These are phyloP conservation scores for Argya squamiceps DNA, from an alignment of 2,797 vertebrate genomes.

Conservation along the genomic window DNA sequence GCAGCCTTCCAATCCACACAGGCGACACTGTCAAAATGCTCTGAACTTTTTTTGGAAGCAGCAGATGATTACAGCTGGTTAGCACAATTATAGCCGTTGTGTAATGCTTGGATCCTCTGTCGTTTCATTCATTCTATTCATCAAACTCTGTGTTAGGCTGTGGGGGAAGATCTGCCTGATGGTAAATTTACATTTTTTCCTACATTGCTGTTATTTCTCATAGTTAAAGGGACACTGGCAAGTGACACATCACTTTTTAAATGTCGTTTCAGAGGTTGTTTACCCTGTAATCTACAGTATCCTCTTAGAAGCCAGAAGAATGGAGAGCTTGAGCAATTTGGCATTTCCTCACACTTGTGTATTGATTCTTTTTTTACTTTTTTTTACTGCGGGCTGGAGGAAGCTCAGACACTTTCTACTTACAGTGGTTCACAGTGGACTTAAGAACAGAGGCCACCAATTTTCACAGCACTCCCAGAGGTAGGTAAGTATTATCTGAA, in stretches of 20 bases:
- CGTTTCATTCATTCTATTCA: conserved; percentile 71
- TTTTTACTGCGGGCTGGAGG: not conserved
- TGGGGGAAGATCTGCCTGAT: conserved; percentile 18
- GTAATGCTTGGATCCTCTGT: conserved; percentile 63
- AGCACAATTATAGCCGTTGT: conserved; percentile 67
- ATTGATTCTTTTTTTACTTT: not conserved
- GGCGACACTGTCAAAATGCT: conserved; percentile 53
- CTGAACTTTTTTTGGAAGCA: conserved; percentile 66
- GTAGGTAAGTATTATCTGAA: not conserved
- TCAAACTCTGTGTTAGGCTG: conserved; percentile 36
- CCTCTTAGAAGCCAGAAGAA: conserved; percentile 43
- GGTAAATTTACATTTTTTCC: conserved; percentile 56
- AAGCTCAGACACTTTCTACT: not conserved
- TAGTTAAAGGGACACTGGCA: conserved; percentile 41
- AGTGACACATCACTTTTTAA: conserved; percentile 50
- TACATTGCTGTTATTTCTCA: conserved; percentile 45
- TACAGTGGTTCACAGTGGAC: not conserved
- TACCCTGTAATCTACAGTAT: conserved; percentile 44
- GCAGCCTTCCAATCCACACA: conserved; percentile 42
- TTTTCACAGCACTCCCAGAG: not conserved
- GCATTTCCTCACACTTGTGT: conserved; percentile 3
- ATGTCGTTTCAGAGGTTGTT: conserved; percentile 16
- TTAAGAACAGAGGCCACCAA: not conserved
- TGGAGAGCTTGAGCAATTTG: conserved; percentile 25
- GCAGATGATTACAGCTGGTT: conserved; percentile 72